Conservation (phyloP, 2,113 vertebrate genomes). For the Redunca redunca region DNA sequence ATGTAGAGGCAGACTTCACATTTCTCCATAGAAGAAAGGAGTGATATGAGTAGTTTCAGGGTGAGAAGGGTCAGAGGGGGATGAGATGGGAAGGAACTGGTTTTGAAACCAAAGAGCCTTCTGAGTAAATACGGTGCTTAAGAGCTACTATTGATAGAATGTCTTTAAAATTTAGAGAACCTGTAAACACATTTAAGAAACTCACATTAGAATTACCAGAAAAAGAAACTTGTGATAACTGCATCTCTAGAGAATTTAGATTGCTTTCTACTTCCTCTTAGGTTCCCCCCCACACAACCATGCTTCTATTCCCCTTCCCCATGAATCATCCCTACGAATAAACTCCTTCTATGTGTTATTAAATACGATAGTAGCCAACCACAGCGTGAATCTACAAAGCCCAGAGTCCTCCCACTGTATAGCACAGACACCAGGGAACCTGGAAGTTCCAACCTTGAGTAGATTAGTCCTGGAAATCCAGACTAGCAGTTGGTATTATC, state of each 20-base stretch:
- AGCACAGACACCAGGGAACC: conserved; percentile 40
- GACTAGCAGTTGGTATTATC: conserved; percentile 64
- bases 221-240: background rate
- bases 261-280: background rate
- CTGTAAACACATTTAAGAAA: conserved; percentile 24
- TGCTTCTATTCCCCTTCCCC: background rate
- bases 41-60: background rate
- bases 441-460: conserved; percentile 23
- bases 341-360: background rate
- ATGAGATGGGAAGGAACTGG: background rate
- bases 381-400: background rate
- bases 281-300: too few species aligned
- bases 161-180: background rate
- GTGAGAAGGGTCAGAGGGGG: too few species aligned
- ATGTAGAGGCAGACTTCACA: background rate
- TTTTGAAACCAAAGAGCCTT: background rate
- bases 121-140: conserved; percentile 9
- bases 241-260: background rate
- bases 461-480: conserved; percentile 72
- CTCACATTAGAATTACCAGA: background rate
- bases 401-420: background rate
- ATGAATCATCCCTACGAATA: background rate
- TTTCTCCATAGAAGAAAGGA: background rate
- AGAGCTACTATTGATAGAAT: background rate
- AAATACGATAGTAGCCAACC: background rate